These are phyloP conservation scores for Acrobasis suavella DNA, from an alignment of 2,888 invertebrate species.

Conservation along the genomic window DNA sequence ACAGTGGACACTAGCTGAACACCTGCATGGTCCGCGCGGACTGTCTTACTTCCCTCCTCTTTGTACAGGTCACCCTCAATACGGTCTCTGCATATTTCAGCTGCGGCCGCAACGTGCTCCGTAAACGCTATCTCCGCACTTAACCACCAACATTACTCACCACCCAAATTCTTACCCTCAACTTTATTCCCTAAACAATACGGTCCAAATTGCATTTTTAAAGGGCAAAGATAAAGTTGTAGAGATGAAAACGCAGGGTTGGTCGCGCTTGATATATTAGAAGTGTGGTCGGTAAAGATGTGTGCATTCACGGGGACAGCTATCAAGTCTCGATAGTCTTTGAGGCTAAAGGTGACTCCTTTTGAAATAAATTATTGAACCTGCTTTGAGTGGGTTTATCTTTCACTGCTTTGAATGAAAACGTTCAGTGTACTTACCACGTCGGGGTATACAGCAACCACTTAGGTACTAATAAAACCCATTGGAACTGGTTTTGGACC, in stretches of 20 bases:
- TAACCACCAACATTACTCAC: slow-evolving; percentile 45
- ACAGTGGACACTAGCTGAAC: slow-evolving; percentile 14
- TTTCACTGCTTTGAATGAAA: neutral
- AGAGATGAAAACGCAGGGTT: slow-evolving; percentile 63
- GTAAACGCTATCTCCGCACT: slow-evolving; percentile 73
- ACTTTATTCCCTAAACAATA: slow-evolving; percentile 35
- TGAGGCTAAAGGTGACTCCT: slow-evolving; percentile 43
- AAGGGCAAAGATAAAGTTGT: slow-evolving; percentile 40
- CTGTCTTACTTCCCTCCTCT: slow-evolving; percentile 68
- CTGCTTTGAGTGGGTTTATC: slow-evolving; percentile 24
- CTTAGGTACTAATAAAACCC: no score
- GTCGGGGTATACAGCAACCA: no score
- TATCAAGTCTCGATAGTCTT: slow-evolving; percentile 68
- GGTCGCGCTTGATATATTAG: slow-evolving; percentile 78
- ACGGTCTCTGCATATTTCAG: slow-evolving; percentile 79
- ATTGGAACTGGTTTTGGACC: no score
- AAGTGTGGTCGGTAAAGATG: slow-evolving; percentile 63
- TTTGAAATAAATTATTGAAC: slow-evolving; percentile 25
- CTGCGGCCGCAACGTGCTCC: slow-evolving; percentile 69
- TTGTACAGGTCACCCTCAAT: slow-evolving; percentile 74
- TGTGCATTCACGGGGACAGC: slow-evolving; percentile 67
- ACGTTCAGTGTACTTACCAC: neutral
- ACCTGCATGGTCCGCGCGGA: slow-evolving; percentile 65
- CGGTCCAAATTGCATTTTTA: slow-evolving; percentile 15
- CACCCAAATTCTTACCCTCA: slow-evolving; percentile 25